Evolutionary conservation across 23 tunicate species (phyloP).

Genomic region (Trididemnum nubilum): DNA sequence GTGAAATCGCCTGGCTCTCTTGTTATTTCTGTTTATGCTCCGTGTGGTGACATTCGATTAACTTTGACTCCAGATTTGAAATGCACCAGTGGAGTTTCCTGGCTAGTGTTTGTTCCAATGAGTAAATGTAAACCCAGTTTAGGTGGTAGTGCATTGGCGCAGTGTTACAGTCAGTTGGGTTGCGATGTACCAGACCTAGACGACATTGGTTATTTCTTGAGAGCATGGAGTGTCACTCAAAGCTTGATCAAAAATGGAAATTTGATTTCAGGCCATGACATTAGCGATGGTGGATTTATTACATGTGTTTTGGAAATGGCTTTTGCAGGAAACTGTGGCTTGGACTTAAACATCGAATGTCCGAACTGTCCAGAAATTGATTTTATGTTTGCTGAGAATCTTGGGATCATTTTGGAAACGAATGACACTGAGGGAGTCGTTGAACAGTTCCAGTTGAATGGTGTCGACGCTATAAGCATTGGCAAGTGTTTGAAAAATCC

Average conservation of each 20-base stretch:
- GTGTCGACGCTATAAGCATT: conserved; percentile 39
- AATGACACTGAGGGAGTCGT: conserved; percentile 31
- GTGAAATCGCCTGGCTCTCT: conserved; percentile 78
- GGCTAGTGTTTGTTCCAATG: conserved; percentile 73
- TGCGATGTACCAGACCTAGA: conserved; percentile 53
- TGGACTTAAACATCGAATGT: conserved; percentile 37
- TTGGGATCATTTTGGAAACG: conserved; percentile 68
- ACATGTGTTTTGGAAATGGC: conserved; percentile 82
- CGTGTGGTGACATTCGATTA: conserved; percentile 62
- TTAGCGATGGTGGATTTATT: conserved; percentile 90
- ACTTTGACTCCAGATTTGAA: conserved; percentile 79
- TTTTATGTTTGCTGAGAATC: conserved; percentile 61
- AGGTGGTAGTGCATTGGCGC: conserved; percentile 86
- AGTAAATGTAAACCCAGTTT: conserved; percentile 41
- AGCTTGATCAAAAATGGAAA: conserved; percentile 21
- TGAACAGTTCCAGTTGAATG: conserved; percentile 19
- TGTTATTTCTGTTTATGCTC: conserved; percentile 83
- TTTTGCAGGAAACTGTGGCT: conserved; percentile 86
- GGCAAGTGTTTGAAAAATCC: conserved; percentile 45
- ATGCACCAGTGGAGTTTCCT: conserved; percentile 40
- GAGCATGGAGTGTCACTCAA: conserved; percentile 69
- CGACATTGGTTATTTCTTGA: conserved; percentile 54
- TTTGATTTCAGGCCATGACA: conserved; percentile 72
- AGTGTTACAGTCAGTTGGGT: conserved; percentile 65
- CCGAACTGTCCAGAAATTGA: conserved; percentile 25